Conservation (phyloP, 2,113 vertebrate genomes). For the Psettodes erumei region DNA sequence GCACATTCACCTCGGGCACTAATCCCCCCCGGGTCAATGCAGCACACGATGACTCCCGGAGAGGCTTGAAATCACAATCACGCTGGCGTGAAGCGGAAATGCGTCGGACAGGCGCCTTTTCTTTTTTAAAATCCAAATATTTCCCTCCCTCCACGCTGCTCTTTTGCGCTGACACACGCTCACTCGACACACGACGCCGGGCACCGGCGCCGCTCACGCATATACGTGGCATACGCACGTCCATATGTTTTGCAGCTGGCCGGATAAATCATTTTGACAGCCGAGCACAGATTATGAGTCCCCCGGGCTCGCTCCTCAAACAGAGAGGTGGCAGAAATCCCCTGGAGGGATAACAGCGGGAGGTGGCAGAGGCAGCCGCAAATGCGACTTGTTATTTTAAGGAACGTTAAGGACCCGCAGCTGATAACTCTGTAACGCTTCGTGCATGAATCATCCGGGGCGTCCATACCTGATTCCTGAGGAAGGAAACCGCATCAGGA, state of each 20-base stretch:
- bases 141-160: neutral
- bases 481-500: conserved; percentile 1
- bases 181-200: neutral
- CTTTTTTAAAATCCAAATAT: neutral
- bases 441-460: conserved; percentile 17
- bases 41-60: conserved; percentile 56
- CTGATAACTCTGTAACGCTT: conserved; percentile 17
- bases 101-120: conserved; percentile 56
- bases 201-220: conserved; percentile 6
- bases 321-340: conserved; percentile 52
- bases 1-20: conserved; percentile 35
- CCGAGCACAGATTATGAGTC: conserved; percentile 67
- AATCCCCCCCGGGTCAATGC: conserved; percentile 72
- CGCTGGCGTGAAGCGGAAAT: conserved; percentile 64
- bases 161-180: conserved; percentile 44
- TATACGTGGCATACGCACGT: conserved; percentile 24
- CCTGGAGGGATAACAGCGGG: conserved; percentile 30
- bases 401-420: neutral
- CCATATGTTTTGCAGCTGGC: conserved; percentile 60
- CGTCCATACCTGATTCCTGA: neutral
- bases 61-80: conserved; percentile 73
- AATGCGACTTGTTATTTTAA: conserved; percentile 16
- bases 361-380: conserved; percentile 13
- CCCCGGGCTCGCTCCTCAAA: conserved; percentile 45
- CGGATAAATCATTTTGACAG: conserved; percentile 73